Evolutionary conservation across 2,888 invertebrate genomes (phyloP).

Genomic region (Microctonus brassicae): DNA sequence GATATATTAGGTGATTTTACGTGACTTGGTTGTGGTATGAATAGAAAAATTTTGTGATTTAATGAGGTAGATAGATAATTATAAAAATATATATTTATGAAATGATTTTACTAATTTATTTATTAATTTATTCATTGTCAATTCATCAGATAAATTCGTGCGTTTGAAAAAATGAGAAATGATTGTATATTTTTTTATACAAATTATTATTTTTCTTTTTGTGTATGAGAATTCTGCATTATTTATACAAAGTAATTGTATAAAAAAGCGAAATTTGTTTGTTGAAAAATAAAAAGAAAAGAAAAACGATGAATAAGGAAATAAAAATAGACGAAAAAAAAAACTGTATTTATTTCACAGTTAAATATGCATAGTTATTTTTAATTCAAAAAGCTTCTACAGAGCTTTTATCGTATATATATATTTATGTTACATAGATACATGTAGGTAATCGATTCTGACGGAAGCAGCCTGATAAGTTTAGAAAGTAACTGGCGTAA

Average conservation of each 20-base stretch:
- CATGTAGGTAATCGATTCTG: not conserved
- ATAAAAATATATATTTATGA: no score
- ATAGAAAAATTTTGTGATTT: not conserved
- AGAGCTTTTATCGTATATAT: not conserved
- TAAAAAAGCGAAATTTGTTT: no score
- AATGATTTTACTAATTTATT: no score
- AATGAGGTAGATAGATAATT: not conserved
- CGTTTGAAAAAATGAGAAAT: no score
- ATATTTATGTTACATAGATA: not conserved
- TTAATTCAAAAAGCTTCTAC: not conserved
- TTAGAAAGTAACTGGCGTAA: slow-evolving; percentile 15
- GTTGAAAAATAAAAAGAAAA: not conserved
- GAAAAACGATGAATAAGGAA: not conserved
- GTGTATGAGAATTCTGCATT: no score
- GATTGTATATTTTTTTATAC: no score
- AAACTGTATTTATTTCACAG: not conserved
- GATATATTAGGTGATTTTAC: not conserved
- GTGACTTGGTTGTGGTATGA: slow-evolving; percentile 20
- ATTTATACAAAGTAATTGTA: no score
- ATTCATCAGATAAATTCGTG: no score
- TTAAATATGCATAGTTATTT: not conserved
- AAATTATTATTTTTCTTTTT: not conserved
- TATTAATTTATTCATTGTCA: no score
- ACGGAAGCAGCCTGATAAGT: slow-evolving; percentile 16
- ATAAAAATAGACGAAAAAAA: not conserved